Conservation (phyloP, 1,140 invertebrate genomes). For the Papilio dardanus region DNA sequence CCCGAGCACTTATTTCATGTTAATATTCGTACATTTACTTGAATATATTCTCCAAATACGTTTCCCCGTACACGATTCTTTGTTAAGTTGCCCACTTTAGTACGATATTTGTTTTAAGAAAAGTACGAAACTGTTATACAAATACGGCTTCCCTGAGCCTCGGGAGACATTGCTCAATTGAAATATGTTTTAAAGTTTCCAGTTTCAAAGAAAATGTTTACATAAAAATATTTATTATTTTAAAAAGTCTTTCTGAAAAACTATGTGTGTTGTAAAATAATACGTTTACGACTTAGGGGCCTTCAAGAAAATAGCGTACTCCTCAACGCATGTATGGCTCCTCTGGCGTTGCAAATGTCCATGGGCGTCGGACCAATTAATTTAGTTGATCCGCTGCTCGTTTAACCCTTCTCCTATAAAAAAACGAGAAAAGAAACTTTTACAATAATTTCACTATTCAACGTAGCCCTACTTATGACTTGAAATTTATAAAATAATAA, state of each 20-base stretch:
- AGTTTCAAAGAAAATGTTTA: neutral
- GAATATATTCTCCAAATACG: neutral
- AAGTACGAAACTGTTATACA: constrained; percentile 13
- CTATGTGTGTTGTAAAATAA: neutral
- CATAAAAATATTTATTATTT: neutral
- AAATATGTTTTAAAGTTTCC: constrained; percentile 5
- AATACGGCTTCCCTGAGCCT: constrained; percentile 7
- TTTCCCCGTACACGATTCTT: neutral
- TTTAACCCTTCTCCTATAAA: too few relatives aligned
- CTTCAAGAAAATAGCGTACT: too few relatives aligned
- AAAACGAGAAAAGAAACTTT: too few relatives aligned
- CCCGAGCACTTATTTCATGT: constrained; percentile 16
- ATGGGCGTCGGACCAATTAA: too few relatives aligned
- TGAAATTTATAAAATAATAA: too few relatives aligned
- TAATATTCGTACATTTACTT: neutral
- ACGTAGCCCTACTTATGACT: too few relatives aligned
- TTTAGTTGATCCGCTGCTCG: too few relatives aligned
- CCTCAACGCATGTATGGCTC: too few relatives aligned
- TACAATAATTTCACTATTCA: too few relatives aligned
- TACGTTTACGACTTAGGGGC: too few relatives aligned
- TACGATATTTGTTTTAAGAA: constrained; percentile 22
- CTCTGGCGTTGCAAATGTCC: too few relatives aligned
- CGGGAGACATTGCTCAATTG: constrained; percentile 13
- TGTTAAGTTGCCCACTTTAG: constrained; percentile 5
- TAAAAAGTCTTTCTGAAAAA: neutral